Conservation (phyloP, 2,888 invertebrate species). For the Protophormia terraenovae region DNA sequence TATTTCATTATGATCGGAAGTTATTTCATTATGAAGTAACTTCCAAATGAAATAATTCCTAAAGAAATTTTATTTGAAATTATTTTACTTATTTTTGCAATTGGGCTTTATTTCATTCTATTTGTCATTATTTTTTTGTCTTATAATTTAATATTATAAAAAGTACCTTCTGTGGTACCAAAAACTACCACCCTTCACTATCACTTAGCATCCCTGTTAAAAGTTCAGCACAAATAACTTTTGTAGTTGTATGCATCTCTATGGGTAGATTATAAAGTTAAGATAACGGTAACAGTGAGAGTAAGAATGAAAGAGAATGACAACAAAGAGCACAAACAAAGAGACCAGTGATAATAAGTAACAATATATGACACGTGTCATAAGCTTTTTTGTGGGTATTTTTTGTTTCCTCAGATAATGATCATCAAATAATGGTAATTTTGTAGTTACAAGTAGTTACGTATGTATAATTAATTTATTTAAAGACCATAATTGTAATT, state of each 20-base stretch:
- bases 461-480: slow-evolving; percentile 69
- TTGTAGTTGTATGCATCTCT: neutral
- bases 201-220: neutral
- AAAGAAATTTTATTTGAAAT: too few relatives aligned
- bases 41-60: too few relatives aligned
- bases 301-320: neutral
- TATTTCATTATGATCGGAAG: too few relatives aligned
- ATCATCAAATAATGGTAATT: slow-evolving; percentile 47
- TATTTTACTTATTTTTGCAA: too few relatives aligned
- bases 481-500: slow-evolving; percentile 80
- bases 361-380: slow-evolving; percentile 60
- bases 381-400: slow-evolving; percentile 36
- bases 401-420: slow-evolving; percentile 29
- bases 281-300: neutral
- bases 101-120: too few relatives aligned
- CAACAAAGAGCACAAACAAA: neutral
- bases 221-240: neutral
- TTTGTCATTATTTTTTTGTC: too few relatives aligned
- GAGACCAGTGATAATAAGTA: slow-evolving; percentile 31
- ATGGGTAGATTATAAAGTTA: slow-evolving; percentile 25
- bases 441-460: slow-evolving; percentile 3
- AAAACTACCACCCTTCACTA: neutral
- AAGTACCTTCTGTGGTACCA: neutral
- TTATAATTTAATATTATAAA: too few relatives aligned
- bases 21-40: too few relatives aligned